Percentiles rank a stretch among this genome's conserved stretches.
Conservation (phyloP, 2,888 invertebrate genomes). For the Drosophila leonis region DNA sequence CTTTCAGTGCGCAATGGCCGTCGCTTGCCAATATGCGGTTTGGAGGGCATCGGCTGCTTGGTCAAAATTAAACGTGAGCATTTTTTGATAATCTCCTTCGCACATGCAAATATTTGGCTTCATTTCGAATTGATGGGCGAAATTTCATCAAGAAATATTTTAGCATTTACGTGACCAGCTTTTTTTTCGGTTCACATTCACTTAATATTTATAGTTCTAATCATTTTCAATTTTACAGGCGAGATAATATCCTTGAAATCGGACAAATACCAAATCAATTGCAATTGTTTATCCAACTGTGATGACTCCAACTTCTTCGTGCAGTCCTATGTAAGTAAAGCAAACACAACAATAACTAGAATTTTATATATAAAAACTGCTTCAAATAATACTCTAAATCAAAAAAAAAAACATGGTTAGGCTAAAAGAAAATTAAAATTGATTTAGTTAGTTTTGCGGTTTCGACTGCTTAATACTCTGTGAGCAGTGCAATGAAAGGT, state of each 20-base stretch:
- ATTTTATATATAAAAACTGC: conserved; percentile 8
- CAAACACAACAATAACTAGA: conserved; percentile 19
- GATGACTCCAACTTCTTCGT: conserved; percentile 90
- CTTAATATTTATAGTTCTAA: conserved; percentile 4
- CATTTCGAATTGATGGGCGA: conserved; percentile 33
- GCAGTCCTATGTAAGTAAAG: conserved; percentile 87
- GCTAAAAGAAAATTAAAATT: background rate
- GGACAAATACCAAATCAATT: conserved; percentile 87
- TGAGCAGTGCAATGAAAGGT: too few relatives aligned
- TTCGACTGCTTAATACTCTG: too few relatives aligned
- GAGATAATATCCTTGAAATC: conserved; percentile 87
- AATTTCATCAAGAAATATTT: conserved; percentile 56
- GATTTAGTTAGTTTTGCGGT: background rate
- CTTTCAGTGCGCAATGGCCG: conserved; percentile 82
- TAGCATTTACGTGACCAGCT: conserved; percentile 54
- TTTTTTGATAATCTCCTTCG: conserved; percentile 35
- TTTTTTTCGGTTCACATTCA: conserved; percentile 14
- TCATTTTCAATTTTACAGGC: conserved; percentile 83
- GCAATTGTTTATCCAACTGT: conserved; percentile 89
- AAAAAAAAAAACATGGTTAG: background rate
- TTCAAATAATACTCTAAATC: conserved; percentile 15
- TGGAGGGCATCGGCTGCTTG: conserved; percentile 88
- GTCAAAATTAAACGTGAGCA: conserved; percentile 87
- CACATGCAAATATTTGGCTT: conserved; percentile 72
- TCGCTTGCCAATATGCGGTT: conserved; percentile 87